phyloP scores from a whole-genome alignment of 2,888 invertebrate genomes.

The Drosophila diplacantha region DNA sequence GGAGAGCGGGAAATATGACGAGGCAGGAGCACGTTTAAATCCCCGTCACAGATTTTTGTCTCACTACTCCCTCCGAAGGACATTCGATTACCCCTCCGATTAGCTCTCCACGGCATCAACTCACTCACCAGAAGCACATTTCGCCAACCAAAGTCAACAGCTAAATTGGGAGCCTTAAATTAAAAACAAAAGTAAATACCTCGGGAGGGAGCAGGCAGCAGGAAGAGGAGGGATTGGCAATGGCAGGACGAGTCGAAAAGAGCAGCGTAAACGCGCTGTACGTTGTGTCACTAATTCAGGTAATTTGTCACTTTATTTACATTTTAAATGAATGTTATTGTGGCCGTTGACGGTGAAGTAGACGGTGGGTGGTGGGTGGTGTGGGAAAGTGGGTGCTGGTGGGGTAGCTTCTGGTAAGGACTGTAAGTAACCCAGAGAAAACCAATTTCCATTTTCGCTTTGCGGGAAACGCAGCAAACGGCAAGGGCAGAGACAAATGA shows the following conservation, averaged over 20 bases:
- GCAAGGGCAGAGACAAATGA: slow-evolving; percentile 62
- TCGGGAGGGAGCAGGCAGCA: slow-evolving; percentile 8
- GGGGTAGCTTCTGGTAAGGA: slow-evolving; percentile 27
- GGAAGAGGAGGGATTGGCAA: neutral
- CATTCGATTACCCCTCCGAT: slow-evolving; percentile 9
- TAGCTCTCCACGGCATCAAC: slow-evolving; percentile 16
- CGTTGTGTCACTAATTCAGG: slow-evolving; percentile 67
- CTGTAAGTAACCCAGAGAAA: slow-evolving; percentile 61
- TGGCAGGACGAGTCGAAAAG: slow-evolving; percentile 23
- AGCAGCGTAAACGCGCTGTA: slow-evolving; percentile 51
- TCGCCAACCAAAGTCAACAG: slow-evolving; percentile 47
- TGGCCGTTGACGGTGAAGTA: slow-evolving; percentile 29
- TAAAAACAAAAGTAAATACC: slow-evolving; percentile 42
- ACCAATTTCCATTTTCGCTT: slow-evolving; percentile 70
- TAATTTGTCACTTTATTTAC: slow-evolving; percentile 73
- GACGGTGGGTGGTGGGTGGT: neutral
- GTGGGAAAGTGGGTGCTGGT: slow-evolving; percentile 5
- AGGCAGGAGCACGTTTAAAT: neutral
- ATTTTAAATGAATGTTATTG: slow-evolving; percentile 65
- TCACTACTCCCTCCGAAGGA: no score
- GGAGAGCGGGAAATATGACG: neutral
- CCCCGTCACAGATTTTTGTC: neutral
- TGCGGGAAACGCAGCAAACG: slow-evolving; percentile 60
- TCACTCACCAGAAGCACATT: slow-evolving; percentile 45
- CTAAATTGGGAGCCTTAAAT: slow-evolving; percentile 44